These are phyloP conservation scores for Euphonia xanthogaster DNA, from an alignment of 2,797 vertebrate genomes.

Conservation along the genomic window DNA sequence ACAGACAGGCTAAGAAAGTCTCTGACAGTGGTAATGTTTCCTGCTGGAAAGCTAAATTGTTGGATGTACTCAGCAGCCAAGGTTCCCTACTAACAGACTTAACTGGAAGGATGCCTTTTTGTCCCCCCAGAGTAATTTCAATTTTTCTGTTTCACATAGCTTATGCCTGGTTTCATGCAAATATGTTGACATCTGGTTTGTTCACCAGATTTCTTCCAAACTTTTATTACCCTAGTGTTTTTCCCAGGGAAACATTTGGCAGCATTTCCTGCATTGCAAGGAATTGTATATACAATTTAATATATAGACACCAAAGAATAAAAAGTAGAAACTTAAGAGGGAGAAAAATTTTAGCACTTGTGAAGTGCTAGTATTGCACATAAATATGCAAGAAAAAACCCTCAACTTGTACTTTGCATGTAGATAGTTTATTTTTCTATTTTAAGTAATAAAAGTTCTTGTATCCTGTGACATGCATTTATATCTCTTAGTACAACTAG, in stretches of 20 bases:
- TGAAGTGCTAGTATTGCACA: neutral
- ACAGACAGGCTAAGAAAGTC: neutral
- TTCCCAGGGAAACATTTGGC: neutral
- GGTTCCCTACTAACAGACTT: neutral
- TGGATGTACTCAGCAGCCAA: neutral
- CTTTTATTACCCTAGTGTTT: neutral
- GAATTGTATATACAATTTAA: neutral
- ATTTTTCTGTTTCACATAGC: neutral
- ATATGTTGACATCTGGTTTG: neutral
- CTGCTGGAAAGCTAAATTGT: slow-evolving; percentile 38
- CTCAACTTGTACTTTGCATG: neutral
- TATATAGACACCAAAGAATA: neutral
- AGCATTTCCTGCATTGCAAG: neutral
- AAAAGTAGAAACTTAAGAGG: neutral
- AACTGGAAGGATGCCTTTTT: neutral
- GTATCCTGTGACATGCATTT: neutral
- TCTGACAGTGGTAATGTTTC: slow-evolving; percentile 24
- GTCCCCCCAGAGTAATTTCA: neutral
- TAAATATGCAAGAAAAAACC: neutral
- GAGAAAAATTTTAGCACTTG: neutral
- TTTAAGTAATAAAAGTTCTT: neutral
- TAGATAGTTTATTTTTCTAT: neutral
- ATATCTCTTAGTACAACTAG: neutral
- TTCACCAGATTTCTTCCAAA: neutral
- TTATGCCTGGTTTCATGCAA: neutral